A percentile compares a stretch with the other conserved stretches of the same genome.
Conservation (phyloP, 2,113 vertebrate species). For the Serinus canaria region DNA sequence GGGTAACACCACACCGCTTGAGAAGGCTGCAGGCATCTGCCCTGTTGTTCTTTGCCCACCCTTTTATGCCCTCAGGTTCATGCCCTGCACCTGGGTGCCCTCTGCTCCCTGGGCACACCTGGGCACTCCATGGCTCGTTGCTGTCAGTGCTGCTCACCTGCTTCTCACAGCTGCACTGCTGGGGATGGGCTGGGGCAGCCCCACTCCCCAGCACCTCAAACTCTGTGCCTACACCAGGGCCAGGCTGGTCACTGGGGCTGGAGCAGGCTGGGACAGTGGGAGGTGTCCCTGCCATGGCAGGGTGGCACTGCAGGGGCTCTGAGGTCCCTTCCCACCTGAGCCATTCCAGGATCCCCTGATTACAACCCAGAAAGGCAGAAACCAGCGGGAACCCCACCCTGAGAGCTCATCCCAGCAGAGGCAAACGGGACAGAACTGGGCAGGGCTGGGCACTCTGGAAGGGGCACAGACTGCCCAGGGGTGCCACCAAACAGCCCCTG, state of each 20-base stretch:
- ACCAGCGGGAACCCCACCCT: accelerated
- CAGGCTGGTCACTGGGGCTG: background rate
- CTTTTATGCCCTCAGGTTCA: background rate
- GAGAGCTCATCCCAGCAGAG: background rate
- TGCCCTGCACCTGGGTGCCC: too few relatives aligned
- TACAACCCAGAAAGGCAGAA: background rate
- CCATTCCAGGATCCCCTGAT: background rate
- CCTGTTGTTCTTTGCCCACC: background rate
- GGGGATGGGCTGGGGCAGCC: too few relatives aligned
- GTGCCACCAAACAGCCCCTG: accelerated
- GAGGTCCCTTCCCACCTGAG: background rate
- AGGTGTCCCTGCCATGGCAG: background rate
- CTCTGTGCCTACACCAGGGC: background rate
- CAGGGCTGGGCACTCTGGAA: background rate
- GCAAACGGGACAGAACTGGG: accelerated
- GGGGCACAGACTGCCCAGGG: background rate
- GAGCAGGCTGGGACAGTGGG: background rate
- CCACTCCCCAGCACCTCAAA: too few relatives aligned
- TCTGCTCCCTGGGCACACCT: background rate
- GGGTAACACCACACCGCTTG: background rate
- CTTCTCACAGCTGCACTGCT: too few relatives aligned
- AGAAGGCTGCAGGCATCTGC: background rate
- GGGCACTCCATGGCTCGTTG: background rate
- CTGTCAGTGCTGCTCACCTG: background rate
- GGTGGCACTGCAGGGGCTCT: background rate